These are phyloP conservation scores for Macrotus californicus DNA, from an alignment of 2,113 vertebrate species.

Conservation along the genomic window DNA sequence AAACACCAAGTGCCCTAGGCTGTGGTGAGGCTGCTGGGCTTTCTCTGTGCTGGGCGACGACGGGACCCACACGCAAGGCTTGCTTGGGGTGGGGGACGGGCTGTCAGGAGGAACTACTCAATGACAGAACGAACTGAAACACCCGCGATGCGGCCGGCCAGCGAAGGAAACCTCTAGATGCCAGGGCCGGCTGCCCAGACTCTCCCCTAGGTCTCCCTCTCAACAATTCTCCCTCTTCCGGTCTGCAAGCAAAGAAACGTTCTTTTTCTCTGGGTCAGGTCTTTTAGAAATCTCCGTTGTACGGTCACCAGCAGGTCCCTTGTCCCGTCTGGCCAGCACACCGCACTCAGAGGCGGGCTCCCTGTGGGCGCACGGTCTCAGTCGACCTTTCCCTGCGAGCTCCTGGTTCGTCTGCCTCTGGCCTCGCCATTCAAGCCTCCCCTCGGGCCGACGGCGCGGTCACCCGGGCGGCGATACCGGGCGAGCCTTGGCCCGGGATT, in stretches of 20 bases:
- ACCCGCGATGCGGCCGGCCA: background rate
- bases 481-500: background rate
- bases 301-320: background rate
- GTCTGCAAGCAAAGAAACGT: background rate
- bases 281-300: background rate
- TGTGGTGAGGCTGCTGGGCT: background rate
- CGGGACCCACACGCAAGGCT: background rate
- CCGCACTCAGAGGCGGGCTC: constrained; percentile 49
- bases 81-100: background rate
- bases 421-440: constrained; percentile 59
- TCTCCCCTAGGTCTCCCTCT: background rate
- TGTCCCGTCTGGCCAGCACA: background rate
- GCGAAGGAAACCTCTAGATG: background rate
- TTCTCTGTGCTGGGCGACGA: background rate
- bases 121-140: background rate
- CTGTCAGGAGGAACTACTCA: background rate
- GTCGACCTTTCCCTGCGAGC: constrained; percentile 55
- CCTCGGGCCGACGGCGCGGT: background rate
- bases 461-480: constrained; percentile 5
- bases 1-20: background rate
- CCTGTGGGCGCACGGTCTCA: background rate
- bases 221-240: background rate
- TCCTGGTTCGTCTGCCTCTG: constrained; percentile 28
- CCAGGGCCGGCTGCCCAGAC: background rate
- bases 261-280: background rate